phyloP scores from a whole-genome alignment of 2,888 invertebrate species.

The Thecophora atra region DNA sequence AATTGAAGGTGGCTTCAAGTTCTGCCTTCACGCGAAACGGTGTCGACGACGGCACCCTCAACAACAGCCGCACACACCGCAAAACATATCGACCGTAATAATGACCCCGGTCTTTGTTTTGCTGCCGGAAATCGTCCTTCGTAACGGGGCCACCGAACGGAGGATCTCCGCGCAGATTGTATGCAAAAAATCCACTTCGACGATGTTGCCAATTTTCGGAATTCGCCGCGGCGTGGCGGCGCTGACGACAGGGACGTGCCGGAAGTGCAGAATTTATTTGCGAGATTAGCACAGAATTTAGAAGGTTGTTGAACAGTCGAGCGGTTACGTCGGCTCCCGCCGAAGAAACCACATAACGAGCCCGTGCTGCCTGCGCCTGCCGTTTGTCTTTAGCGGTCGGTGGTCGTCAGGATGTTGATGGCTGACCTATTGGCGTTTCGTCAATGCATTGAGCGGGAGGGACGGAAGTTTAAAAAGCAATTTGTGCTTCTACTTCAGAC shows the following conservation, averaged over 20 bases:
- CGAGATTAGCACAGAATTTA: constrained; percentile 26
- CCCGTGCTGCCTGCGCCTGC: background rate
- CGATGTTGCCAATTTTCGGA: background rate
- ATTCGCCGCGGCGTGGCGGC: background rate
- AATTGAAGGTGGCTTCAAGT: too few relatives aligned
- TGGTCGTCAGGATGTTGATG: background rate
- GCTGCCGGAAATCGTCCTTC: constrained; percentile 8
- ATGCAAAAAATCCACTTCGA: background rate
- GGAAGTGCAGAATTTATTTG: constrained; percentile 23
- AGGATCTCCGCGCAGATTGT: background rate
- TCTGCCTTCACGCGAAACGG: background rate
- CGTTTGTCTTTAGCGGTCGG: background rate
- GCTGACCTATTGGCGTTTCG: constrained; percentile 1
- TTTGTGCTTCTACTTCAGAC: constrained; percentile 20
- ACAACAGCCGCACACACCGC: background rate
- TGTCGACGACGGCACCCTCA: background rate
- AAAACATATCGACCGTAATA: constrained; percentile 15
- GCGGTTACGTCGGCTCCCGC: background rate
- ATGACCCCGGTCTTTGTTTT: background rate
- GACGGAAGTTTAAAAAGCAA: constrained; percentile 14
- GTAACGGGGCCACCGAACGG: background rate
- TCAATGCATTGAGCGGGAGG: too few relatives aligned
- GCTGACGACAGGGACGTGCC: background rate
- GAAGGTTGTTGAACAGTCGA: background rate
- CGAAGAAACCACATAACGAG: background rate